phyloP scores from a whole-genome alignment of 2,797 vertebrate genomes.

The Etheostoma nigrum region DNA sequence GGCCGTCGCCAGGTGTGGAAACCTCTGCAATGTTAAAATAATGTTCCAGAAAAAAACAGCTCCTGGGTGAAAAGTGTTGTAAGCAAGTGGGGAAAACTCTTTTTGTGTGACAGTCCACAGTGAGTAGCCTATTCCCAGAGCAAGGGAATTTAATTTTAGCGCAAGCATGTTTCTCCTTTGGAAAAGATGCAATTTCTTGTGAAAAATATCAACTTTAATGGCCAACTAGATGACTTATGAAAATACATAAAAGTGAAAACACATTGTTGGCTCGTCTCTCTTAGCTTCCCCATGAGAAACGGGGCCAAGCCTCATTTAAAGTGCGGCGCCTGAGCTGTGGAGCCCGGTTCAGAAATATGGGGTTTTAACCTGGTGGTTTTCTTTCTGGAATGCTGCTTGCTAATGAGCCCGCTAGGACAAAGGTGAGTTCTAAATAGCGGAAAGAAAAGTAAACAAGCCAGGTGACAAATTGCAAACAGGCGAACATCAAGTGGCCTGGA shows the following conservation, averaged over 20 bases:
- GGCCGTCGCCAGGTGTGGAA: slow-evolving; percentile 65
- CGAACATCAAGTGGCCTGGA: slow-evolving; percentile 35
- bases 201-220: slow-evolving; percentile 73
- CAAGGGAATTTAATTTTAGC: slow-evolving; percentile 59
- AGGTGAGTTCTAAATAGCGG: slow-evolving; percentile 74
- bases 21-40: slow-evolving; percentile 36
- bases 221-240: slow-evolving; percentile 77
- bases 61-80: slow-evolving; percentile 30
- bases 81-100: slow-evolving; percentile 23
- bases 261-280: slow-evolving; percentile 76
- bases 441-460: slow-evolving; percentile 79
- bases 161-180: slow-evolving; percentile 44
- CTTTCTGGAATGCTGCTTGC: slow-evolving; percentile 59
- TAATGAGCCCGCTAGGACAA: slow-evolving; percentile 81
- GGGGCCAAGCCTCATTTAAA: slow-evolving; percentile 81
- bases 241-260: slow-evolving; percentile 83
- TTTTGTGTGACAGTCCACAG: background rate
- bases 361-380: slow-evolving; percentile 63
- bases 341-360: slow-evolving; percentile 57
- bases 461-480: slow-evolving; percentile 72
- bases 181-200: slow-evolving; percentile 65
- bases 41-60: slow-evolving; percentile 56
- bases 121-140: background rate
- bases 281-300: slow-evolving; percentile 57
- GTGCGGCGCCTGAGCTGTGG: slow-evolving; percentile 72